These are phyloP conservation scores for Cheirogaleus major DNA, from an alignment of 2,797 vertebrate genomes.

Conservation along the genomic window DNA sequence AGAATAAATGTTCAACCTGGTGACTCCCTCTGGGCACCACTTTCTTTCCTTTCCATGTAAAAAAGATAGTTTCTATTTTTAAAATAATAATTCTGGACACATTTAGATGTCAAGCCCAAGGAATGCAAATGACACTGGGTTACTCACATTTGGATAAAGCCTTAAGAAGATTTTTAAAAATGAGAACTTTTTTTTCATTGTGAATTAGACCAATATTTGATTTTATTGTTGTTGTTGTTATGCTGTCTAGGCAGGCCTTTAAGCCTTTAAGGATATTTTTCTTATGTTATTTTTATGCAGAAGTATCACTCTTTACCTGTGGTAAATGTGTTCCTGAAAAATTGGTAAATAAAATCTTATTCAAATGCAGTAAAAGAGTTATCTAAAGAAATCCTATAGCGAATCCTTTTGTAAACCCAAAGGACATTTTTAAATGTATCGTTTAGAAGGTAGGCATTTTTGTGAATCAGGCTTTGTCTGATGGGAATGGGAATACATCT, in stretches of 20 bases:
- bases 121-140: not conserved
- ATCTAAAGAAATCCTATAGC: not conserved
- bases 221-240: not conserved
- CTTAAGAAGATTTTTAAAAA: not conserved
- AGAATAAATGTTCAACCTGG: conserved; percentile 21
- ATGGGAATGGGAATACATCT: not conserved
- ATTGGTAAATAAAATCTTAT: conserved; percentile 7
- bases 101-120: not conserved
- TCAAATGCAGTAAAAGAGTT: not conserved
- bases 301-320: not conserved
- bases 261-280: not conserved
- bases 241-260: not conserved
- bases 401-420: not conserved
- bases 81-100: not conserved
- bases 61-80: not conserved
- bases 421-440: not conserved
- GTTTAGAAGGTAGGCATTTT: not conserved
- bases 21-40: not conserved
- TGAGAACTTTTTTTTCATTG: not conserved
- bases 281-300: not conserved
- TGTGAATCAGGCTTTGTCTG: not conserved
- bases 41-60: not conserved
- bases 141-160: not conserved
- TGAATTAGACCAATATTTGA: not conserved
- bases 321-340: not conserved